These are phyloP conservation scores for Cylindroiulus punctatus DNA, from an alignment of 2,888 invertebrate species.

Conservation along the genomic window DNA sequence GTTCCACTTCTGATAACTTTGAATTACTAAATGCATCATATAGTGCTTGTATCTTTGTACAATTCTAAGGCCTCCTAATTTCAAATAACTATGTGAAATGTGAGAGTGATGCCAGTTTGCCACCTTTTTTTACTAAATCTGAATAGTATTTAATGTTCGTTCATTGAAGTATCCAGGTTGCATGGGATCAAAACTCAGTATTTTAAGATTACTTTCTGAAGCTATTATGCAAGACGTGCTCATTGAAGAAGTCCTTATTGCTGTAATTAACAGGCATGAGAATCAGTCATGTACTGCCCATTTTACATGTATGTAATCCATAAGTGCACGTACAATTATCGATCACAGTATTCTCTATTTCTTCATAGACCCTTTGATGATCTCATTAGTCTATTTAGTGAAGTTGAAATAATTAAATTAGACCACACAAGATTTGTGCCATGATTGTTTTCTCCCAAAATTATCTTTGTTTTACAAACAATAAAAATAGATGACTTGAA, in stretches of 20 bases:
- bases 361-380: no score
- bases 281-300: no score
- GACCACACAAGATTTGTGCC: no score
- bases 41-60: neutral
- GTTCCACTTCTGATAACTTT: neutral
- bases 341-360: no score
- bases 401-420: neutral
- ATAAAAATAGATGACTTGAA: no score
- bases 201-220: neutral
- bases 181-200: slow-evolving; percentile 1
- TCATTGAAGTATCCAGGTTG: neutral
- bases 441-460: no score
- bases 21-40: neutral
- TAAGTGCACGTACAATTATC: no score
- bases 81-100: neutral
- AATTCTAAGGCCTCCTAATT: neutral
- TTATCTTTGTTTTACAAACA: no score
- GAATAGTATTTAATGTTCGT: neutral
- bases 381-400: no score
- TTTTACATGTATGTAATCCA: no score
- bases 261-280: no score
- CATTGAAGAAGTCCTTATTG: neutral
- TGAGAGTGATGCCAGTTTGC: no score
- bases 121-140: neutral
- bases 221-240: neutral